Percentiles rank a stretch among this genome's conserved stretches.
Conservation (phyloP, 2,797 vertebrate genomes). For the Pteronotus mesoamericanus region DNA sequence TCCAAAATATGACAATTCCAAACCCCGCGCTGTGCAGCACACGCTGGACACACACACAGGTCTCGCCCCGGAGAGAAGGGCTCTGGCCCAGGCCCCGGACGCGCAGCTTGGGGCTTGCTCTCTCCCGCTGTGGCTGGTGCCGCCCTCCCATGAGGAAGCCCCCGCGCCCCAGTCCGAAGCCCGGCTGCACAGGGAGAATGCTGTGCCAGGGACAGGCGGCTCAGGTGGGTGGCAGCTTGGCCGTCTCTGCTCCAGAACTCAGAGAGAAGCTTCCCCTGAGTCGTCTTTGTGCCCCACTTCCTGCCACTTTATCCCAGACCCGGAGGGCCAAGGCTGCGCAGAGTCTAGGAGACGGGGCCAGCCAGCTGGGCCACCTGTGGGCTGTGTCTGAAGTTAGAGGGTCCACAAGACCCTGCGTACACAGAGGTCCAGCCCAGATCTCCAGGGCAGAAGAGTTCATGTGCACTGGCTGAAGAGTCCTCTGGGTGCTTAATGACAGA, state of each 20-base stretch:
- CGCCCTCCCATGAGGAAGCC: too few relatives aligned
- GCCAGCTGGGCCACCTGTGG: neutral
- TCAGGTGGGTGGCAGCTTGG: neutral
- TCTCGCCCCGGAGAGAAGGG: neutral
- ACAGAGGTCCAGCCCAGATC: too few relatives aligned
- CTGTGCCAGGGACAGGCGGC: neutral
- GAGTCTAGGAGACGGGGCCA: neutral
- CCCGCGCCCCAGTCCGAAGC: neutral
- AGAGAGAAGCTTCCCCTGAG: neutral
- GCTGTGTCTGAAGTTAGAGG: neutral
- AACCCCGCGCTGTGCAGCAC: rapidly evolving
- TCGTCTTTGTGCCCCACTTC: neutral
- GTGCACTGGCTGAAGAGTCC: neutral
- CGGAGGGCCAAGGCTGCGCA: neutral
- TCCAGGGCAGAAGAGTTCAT: rapidly evolving
- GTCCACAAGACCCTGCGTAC: neutral
- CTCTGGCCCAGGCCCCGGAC: neutral
- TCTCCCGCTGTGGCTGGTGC: neutral
- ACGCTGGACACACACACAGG: neutral
- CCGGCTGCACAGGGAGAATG: neutral
- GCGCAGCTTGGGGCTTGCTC: too few relatives aligned
- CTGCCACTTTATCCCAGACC: neutral
- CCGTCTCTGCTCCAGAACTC: neutral
- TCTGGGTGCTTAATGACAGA: neutral
- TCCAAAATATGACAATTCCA: neutral